Base-by-base conservation (phyloP, 2,888 invertebrate species). In the Luperina nickerlii region DNA sequence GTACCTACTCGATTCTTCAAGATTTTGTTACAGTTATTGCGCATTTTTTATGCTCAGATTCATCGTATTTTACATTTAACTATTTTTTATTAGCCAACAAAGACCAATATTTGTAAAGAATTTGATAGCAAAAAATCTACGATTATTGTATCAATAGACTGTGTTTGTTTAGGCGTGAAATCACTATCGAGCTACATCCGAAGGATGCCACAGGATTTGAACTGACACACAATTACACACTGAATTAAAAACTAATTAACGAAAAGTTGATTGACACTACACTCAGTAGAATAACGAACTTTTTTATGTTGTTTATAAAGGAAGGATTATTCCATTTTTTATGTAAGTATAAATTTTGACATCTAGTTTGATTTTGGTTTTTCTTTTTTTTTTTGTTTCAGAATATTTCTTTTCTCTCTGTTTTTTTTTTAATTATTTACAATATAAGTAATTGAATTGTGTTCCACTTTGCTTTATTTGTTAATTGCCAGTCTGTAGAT, bases 401-500 rank as follows among this genome's bases (percentile, higher is more conserved):
- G 27, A 27, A 32, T 18, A 11, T 66, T 20, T 45, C 6, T 62
- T 38, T 51, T 60, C 15, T n/a, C 18, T 9, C 24, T 24, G 0
- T 57, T n/a, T 45, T 54, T 67, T n/a, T 54, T 67, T n/a, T 48
- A 38, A 45, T 66, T 6, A 13, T 27, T 18, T n/a, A n/a, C n/a
- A n/a, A n/a, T n/a, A 18, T 15, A 38, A 38, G 38, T 38, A 54
- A 74, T 60, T 57, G n/a, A 24, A 57, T 74, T 42, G 32, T 32
- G 63, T 80, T 70, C 54, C 77, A 87, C 72, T 87, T 85, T 87
- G 70, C 57, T 86, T 89, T 78, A 85, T 86, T 87, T 57, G 74
- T 81, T 90, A 86, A 90, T 90, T 83, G 86, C 73, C 67, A 78
- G 71, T 62, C 83, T 71, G 65, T 79, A 71, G 38, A 79, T 87